Evolutionary conservation across 64 coral and sea anemone genomes (phyloP).

Genomic region (Anthopleura sola): DNA sequence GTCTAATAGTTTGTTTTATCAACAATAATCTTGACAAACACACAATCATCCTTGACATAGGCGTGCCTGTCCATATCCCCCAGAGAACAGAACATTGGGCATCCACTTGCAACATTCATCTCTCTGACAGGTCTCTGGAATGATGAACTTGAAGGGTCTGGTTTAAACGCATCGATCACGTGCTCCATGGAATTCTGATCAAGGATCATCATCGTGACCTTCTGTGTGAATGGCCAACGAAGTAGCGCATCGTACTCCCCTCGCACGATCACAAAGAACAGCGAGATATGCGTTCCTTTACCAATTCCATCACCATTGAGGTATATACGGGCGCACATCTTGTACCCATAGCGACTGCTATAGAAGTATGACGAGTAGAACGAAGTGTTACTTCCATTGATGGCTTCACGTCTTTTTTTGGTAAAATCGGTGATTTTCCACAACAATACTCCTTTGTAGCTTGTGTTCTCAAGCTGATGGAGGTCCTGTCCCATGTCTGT

Average conservation of each 20-base stretch:
- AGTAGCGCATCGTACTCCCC: constrained; percentile 17
- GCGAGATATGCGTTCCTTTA: constrained; percentile 16
- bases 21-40: constrained; percentile 52
- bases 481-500: constrained; percentile 23
- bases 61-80: constrained; percentile 20
- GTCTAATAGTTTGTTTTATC: constrained; percentile 2
- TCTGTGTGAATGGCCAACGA: constrained; percentile 3
- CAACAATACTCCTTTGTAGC: constrained; percentile 22
- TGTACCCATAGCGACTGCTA: constrained; percentile 12
- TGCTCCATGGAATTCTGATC: constrained; percentile 37
- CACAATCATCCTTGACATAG: constrained; percentile 35
- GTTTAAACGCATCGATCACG: constrained; percentile 56
- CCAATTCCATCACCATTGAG: constrained; percentile 3
- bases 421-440: constrained; percentile 48
- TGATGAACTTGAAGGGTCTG: constrained; percentile 44
- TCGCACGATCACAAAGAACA: neutral
- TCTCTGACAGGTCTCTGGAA: constrained; percentile 41
- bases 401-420: constrained; percentile 23
- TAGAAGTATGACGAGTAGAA: constrained; percentile 43
- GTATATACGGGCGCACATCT: neutral
- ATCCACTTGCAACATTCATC: constrained; percentile 56
- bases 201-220: neutral
- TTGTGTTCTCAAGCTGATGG: constrained; percentile 4
- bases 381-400: constrained; percentile 9
- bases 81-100: constrained; percentile 43